These are phyloP conservation scores for Prunella strophiata DNA, from an alignment of 2,797 vertebrate species.

Conservation along the genomic window DNA sequence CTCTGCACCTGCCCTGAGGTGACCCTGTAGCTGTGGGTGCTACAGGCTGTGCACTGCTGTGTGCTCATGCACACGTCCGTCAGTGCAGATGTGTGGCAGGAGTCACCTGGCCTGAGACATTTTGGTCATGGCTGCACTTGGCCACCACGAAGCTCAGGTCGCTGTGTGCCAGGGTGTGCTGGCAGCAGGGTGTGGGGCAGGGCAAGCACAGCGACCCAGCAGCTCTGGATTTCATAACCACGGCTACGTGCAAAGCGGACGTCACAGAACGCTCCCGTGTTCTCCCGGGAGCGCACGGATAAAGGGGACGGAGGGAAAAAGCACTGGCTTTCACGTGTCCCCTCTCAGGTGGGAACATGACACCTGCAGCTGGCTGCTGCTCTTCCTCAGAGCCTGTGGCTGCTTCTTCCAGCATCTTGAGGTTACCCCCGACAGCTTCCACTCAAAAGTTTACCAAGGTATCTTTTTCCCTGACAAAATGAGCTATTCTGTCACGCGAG, in stretches of 20 bases:
- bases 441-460: conserved; percentile 27
- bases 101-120: not conserved
- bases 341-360: not conserved
- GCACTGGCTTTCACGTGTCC: not conserved
- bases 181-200: accelerated
- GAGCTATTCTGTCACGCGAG: not conserved
- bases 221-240: not conserved
- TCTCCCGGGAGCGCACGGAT: not conserved
- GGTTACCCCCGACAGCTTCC: not conserved
- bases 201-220: not conserved
- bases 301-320: not conserved
- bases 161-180: not conserved
- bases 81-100: not conserved
- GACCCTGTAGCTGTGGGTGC: not conserved
- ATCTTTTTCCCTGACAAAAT: conserved; percentile 15
- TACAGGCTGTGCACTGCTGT: not conserved
- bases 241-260: not conserved
- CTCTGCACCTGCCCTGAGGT: not conserved
- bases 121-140: not conserved
- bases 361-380: not conserved
- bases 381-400: not conserved
- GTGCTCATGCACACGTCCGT: not conserved
- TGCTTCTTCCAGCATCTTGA: not conserved
- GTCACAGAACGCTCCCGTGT: accelerated
- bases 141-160: accelerated